phyloP scores from a whole-genome alignment of 2,113 vertebrate genomes.

The Chaenocephalus aceratus region DNA sequence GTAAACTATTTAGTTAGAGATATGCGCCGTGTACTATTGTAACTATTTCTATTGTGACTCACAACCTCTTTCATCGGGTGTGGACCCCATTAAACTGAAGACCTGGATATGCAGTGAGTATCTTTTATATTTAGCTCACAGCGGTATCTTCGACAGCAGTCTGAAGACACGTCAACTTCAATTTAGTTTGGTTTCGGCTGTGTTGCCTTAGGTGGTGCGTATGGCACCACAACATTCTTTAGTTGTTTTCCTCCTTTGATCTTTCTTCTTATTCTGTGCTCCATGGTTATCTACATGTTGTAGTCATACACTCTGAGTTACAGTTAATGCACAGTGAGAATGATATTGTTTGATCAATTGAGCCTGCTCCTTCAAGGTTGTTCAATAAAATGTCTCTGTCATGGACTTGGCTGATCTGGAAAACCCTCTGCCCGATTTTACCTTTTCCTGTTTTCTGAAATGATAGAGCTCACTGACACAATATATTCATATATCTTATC shows the following conservation, averaged over 20 bases:
- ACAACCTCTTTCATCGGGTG: not conserved
- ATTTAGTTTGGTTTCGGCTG: slow-evolving; percentile 3
- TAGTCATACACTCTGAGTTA: not conserved
- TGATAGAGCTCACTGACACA: slow-evolving; percentile 28
- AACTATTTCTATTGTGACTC: not conserved
- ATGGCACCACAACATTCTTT: not conserved
- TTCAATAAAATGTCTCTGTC: not conserved
- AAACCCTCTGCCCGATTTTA: not conserved
- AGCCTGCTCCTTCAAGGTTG: not conserved
- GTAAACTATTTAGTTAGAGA: not conserved
- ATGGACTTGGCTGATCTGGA: not conserved
- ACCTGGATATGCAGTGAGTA: not conserved
- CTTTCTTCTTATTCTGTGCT: not conserved
- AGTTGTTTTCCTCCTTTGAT: not conserved
- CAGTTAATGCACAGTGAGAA: not conserved
- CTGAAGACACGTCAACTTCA: slow-evolving; percentile 7
- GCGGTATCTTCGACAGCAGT: not conserved
- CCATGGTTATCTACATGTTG: not conserved
- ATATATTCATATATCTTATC: slow-evolving; percentile 27
- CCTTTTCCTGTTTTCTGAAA: slow-evolving; percentile 25
- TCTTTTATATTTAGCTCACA: not conserved
- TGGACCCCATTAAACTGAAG: slow-evolving; percentile 3
- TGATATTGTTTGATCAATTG: not conserved
- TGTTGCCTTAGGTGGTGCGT: not conserved
- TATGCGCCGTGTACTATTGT: not conserved